phyloP scores from a whole-genome alignment of 2,888 invertebrate species.

The Cephus rjabovi region DNA sequence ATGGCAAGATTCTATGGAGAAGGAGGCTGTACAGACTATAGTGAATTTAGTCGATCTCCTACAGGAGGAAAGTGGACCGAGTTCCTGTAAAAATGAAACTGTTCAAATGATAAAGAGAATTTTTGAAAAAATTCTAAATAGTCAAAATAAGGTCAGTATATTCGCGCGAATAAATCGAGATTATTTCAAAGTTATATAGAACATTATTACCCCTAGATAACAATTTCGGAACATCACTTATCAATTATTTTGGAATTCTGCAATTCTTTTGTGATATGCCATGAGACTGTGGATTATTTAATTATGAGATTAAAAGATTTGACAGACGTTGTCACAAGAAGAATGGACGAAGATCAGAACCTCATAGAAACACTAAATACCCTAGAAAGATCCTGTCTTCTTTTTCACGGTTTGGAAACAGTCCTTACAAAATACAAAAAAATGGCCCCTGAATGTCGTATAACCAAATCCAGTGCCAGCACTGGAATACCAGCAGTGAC shows the following conservation, averaged over 20 bases:
- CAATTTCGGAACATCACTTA: conserved; percentile 25
- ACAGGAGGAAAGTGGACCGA: conserved; percentile 21
- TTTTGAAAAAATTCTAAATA: conserved; percentile 7
- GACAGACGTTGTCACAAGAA: background rate
- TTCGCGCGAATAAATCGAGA: too few species aligned
- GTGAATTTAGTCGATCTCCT: conserved; percentile 28
- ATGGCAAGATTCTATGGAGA: conserved; percentile 51
- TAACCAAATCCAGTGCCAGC: background rate
- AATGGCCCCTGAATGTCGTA: background rate
- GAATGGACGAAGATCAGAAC: background rate
- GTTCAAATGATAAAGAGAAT: conserved; percentile 2
- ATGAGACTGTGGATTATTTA: conserved; percentile 12
- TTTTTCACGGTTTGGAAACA: conserved; percentile 16
- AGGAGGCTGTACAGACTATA: conserved; percentile 31
- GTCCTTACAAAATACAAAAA: conserved; percentile 12
- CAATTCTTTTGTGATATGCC: conserved; percentile 27
- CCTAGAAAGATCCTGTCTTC: conserved; percentile 12
- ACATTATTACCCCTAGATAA: conserved; percentile 21
- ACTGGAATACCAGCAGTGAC: conserved; percentile 8
- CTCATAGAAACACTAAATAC: background rate
- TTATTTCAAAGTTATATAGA: background rate
- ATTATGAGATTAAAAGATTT: conserved; percentile 6
- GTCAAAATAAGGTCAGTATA: conserved; percentile 6
- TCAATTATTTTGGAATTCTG: conserved; percentile 35
- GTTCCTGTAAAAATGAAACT: conserved; percentile 11